Percentiles rank a stretch among this genome's conserved stretches.
Conservation (phyloP, 2,113 vertebrate species). For the Cariama cristata region DNA sequence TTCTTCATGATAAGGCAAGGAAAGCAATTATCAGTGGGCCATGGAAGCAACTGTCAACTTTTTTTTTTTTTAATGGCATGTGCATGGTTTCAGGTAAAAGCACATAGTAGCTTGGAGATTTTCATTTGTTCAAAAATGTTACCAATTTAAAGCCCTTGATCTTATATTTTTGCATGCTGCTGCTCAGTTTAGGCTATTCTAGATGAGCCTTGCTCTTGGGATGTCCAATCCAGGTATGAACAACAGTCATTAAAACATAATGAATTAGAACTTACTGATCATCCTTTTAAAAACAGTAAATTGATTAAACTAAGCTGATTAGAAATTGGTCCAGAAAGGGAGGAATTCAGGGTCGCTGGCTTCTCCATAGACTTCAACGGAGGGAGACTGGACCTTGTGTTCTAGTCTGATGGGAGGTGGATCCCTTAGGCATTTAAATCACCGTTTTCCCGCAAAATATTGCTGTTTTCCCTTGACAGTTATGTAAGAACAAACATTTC, state of each 20-base stretch:
- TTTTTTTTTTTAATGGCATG: not conserved
- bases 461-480: not conserved
- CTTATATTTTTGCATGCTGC: not conserved
- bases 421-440: not conserved
- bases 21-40: not conserved
- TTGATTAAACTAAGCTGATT: not conserved
- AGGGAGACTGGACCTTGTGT: not conserved
- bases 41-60: not conserved
- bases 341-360: not conserved
- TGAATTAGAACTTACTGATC: not conserved
- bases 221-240: not conserved
- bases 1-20: not conserved
- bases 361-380: not conserved
- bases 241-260: not conserved
- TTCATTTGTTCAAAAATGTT: not conserved
- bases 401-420: not conserved
- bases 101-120: not conserved
- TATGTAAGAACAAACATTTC: not conserved
- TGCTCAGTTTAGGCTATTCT: constrained; percentile 17
- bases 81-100: not conserved
- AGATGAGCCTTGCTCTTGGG: constrained; percentile 9
- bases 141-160: not conserved
- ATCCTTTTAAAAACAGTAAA: not conserved
- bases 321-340: not conserved
- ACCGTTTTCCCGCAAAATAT: not conserved